These are phyloP conservation scores for Amblyteles armatorius DNA, from an alignment of 2,888 invertebrate species.

Conservation along the genomic window DNA sequence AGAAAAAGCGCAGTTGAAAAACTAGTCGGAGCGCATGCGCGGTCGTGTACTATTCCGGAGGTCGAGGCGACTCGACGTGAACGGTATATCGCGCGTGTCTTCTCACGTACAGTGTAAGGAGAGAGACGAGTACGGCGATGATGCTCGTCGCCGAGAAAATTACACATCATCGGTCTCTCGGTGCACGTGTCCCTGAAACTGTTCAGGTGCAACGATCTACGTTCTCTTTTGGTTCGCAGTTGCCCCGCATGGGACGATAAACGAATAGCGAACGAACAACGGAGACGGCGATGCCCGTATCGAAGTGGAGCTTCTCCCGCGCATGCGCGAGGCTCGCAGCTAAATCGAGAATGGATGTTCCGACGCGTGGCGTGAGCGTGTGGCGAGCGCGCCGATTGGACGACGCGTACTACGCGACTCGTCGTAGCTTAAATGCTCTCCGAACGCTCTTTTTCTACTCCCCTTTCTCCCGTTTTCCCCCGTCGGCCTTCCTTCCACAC, in stretches of 20 bases:
- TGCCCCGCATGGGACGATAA: slow-evolving; percentile 23
- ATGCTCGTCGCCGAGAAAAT: neutral
- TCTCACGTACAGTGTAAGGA: neutral
- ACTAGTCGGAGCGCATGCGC: neutral
- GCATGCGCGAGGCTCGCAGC: slow-evolving; percentile 35
- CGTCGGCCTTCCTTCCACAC: neutral
- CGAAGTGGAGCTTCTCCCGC: slow-evolving; percentile 50
- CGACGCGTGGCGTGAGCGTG: slow-evolving; percentile 65
- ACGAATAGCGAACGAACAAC: slow-evolving; percentile 11
- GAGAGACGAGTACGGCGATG: neutral
- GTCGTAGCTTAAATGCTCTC: slow-evolving; percentile 42
- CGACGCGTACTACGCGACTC: slow-evolving; percentile 57
- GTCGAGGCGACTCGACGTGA: neutral
- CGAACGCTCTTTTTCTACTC: slow-evolving; percentile 23
- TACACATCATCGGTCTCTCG: neutral
- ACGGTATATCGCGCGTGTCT: slow-evolving; percentile 12
- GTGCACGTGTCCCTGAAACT: slow-evolving; percentile 38
- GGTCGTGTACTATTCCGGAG: neutral
- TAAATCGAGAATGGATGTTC: slow-evolving; percentile 67
- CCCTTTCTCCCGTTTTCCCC: slow-evolving; percentile 1
- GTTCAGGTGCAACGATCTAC: slow-evolving; percentile 47
- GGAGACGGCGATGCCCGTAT: neutral
- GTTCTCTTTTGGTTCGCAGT: neutral
- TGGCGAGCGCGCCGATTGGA: slow-evolving; percentile 61
- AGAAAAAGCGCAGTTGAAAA: neutral